These are phyloP conservation scores for Acleris emargana DNA, from an alignment of 2,888 invertebrate genomes.

Conservation along the genomic window DNA sequence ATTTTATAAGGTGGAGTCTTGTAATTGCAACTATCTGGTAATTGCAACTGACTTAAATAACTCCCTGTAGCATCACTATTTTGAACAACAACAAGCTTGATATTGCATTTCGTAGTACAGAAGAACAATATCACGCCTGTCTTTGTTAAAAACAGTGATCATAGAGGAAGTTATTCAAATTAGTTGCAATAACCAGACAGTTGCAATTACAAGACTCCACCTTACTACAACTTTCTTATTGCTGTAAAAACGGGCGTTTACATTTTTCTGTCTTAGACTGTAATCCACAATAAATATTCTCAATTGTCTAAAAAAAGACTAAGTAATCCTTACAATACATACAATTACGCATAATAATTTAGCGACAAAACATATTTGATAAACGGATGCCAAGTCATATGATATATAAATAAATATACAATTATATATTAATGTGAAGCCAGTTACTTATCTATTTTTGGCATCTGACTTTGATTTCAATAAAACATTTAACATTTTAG, in stretches of 20 bases:
- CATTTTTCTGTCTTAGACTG: conserved; percentile 35
- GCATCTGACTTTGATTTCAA: conserved; percentile 15
- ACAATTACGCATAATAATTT: conserved; percentile 10
- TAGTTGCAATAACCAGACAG: too few species aligned
- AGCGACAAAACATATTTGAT: conserved; percentile 1
- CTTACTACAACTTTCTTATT: conserved; percentile 43
- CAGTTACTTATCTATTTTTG: conserved; percentile 8
- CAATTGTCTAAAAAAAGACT: conserved; percentile 20
- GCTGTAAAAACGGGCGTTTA: conserved; percentile 42
- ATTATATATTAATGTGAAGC: conserved; percentile 3
- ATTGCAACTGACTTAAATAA: too few species aligned
- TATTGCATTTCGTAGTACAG: too few species aligned
- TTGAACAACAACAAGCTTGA: too few species aligned
- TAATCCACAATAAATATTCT: conserved; percentile 25
- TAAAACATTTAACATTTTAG: conserved; percentile 17
- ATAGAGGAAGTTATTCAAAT: too few species aligned
- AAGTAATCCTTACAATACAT: conserved; percentile 11
- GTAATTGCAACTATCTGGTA: too few species aligned
- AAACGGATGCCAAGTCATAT: conserved; percentile 13
- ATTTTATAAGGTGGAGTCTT: too few species aligned
- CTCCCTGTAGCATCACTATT: too few species aligned
- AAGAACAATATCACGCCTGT: too few species aligned
- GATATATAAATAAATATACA: neutral
- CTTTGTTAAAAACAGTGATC: too few species aligned
- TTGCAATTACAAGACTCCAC: too few species aligned